Percentiles rank a stretch among this genome's conserved stretches.
Evolutionary conservation across 2,888 invertebrate genomes (phyloP).

Genomic region (Oligia fasciuncula): DNA sequence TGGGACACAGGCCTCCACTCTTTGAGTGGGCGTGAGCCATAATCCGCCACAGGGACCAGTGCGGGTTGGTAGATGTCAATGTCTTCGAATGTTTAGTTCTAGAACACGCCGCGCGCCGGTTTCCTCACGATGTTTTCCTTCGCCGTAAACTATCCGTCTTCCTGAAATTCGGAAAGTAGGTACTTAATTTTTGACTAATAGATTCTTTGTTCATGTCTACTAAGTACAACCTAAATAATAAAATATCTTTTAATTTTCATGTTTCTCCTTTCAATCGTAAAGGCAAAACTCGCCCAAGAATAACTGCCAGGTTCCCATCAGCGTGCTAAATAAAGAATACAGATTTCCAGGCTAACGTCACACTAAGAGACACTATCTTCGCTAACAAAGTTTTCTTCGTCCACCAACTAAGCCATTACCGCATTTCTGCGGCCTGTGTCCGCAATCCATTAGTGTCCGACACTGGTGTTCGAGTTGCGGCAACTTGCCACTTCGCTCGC

Average conservation of each 20-base stretch:
- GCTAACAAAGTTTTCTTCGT: slow-evolving; percentile 27
- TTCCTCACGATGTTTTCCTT: background rate
- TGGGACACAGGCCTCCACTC: too few relatives aligned
- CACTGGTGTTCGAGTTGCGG: slow-evolving; percentile 38
- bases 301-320: background rate
- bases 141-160: background rate
- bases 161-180: background rate
- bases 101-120: too few relatives aligned
- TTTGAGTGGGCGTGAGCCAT: too few relatives aligned
- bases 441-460: slow-evolving; percentile 49
- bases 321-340: background rate
- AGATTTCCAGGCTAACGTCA: background rate
- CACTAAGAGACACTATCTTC: slow-evolving; percentile 2
- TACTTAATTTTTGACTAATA: background rate
- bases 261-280: background rate
- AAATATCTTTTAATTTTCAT: background rate
- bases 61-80: too few relatives aligned
- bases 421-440: slow-evolving; percentile 33
- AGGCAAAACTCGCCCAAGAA: background rate
- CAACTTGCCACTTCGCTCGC: slow-evolving; percentile 52
- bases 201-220: background rate
- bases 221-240: background rate
- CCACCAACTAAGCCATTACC: slow-evolving; percentile 44
- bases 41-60: too few relatives aligned
- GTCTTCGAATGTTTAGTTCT: too few relatives aligned